Conservation (phyloP, 2,888 invertebrate species). For the Physocephala rufipes region DNA sequence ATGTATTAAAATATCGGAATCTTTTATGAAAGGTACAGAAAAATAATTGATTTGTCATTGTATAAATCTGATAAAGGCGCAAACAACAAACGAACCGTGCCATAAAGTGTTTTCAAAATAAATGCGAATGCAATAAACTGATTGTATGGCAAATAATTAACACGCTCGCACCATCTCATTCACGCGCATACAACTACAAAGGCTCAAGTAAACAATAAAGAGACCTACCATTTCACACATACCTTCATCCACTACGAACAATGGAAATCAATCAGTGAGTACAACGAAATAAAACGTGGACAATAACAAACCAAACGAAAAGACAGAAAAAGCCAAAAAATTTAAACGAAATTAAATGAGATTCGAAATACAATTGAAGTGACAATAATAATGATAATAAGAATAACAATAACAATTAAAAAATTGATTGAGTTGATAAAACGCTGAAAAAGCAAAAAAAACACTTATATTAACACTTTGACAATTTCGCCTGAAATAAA, state of each 20-base stretch:
- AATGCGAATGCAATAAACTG: not conserved
- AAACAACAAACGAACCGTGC: conserved; percentile 1
- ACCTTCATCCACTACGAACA: conserved; percentile 1
- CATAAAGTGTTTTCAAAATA: not conserved
- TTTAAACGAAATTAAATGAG: not conserved
- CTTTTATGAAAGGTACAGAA: conserved; percentile 8
- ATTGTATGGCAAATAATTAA: conserved; percentile 6
- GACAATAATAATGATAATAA: not conserved
- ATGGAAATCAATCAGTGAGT: conserved; percentile 16
- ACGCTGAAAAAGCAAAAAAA: not conserved
- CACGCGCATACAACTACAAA: not conserved
- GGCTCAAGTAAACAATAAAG: not conserved
- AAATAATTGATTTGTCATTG: not conserved
- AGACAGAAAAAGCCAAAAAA: not conserved
- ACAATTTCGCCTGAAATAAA: no score
- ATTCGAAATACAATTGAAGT: not conserved
- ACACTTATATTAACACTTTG: not conserved
- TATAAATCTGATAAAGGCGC: not conserved
- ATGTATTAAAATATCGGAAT: not conserved
- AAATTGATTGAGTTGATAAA: not conserved
- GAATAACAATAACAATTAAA: not conserved
- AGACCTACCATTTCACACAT: not conserved
- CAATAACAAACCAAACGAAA: not conserved
- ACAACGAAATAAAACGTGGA: not conserved
- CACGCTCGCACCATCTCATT: not conserved